Evolutionary conservation across 2,113 vertebrate species (phyloP).

Genomic region (Atherinomorus stipes): DNA sequence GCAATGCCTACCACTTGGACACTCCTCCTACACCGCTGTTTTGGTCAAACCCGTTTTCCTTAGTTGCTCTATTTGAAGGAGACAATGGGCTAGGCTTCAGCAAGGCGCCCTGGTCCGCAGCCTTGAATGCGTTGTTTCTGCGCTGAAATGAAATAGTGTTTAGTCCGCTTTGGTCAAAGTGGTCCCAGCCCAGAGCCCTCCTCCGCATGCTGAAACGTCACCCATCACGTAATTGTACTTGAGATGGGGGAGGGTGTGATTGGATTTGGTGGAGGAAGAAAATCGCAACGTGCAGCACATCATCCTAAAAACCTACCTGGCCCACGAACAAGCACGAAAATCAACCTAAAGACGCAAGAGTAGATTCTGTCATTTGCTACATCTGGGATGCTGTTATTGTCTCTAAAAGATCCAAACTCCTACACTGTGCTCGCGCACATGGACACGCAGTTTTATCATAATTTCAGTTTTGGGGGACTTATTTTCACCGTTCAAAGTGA

Average conservation of each 20-base stretch:
- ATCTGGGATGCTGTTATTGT: neutral
- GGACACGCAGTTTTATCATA: neutral
- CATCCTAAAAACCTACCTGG: slow-evolving; percentile 77
- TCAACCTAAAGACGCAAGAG: slow-evolving; percentile 19
- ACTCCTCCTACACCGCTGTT: slow-evolving; percentile 69
- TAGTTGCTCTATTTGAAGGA: slow-evolving; percentile 67
- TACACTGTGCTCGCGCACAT: slow-evolving; percentile 12
- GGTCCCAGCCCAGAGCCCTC: slow-evolving; percentile 80
- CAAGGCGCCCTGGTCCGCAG: slow-evolving; percentile 75
- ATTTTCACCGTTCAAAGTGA: neutral
- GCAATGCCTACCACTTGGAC: slow-evolving; percentile 73
- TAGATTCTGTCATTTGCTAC: slow-evolving; percentile 3
- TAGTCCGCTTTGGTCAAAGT: slow-evolving; percentile 78
- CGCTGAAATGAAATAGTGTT: slow-evolving; percentile 79
- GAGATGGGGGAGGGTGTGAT: slow-evolving; percentile 80
- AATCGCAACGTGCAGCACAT: slow-evolving; percentile 76
- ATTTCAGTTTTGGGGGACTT: neutral
- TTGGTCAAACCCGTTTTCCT: slow-evolving; percentile 60
- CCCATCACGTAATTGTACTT: slow-evolving; percentile 82
- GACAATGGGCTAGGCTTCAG: slow-evolving; percentile 80
- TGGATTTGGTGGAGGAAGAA: slow-evolving; percentile 58
- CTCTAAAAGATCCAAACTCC: neutral
- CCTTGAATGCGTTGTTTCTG: slow-evolving; percentile 76
- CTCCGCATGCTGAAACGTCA: slow-evolving; percentile 83
- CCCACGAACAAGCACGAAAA: slow-evolving; percentile 72